These are phyloP conservation scores for Heliconius erato DNA, from an alignment of 2,888 invertebrate species.

Conservation along the genomic window DNA sequence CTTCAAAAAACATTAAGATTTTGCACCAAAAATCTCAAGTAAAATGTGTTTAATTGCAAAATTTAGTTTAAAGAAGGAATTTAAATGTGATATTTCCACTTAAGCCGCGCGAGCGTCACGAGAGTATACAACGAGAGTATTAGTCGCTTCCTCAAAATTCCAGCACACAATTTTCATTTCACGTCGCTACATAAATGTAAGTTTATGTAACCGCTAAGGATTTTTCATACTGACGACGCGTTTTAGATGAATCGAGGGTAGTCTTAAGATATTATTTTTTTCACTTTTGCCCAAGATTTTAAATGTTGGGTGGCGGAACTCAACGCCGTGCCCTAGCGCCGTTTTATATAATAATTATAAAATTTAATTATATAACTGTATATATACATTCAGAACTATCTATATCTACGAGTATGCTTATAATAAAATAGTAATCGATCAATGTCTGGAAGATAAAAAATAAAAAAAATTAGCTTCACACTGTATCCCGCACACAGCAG, in stretches of 20 bases:
- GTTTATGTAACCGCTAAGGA: conserved; percentile 26
- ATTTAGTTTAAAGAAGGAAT: conserved; percentile 23
- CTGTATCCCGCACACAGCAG: no score
- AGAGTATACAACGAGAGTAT: conserved; percentile 21
- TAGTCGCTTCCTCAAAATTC: conserved; percentile 31
- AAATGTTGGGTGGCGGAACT: not conserved
- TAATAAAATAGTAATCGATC: no score
- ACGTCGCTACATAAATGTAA: conserved; percentile 28
- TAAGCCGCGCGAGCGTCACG: conserved; percentile 17
- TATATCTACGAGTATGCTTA: no score
- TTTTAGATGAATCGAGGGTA: no score
- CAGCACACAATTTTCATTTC: conserved; percentile 29
- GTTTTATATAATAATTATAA: not conserved
- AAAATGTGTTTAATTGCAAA: conserved; percentile 21
- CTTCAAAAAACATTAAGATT: not conserved
- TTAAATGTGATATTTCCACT: conserved; percentile 24
- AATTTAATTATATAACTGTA: no score
- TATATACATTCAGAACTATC: no score
- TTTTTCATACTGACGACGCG: conserved; percentile 1
- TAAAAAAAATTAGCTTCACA: no score
- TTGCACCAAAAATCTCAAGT: conserved; percentile 10
- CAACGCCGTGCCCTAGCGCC: not conserved
- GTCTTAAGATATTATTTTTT: no score
- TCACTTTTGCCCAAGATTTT: no score
- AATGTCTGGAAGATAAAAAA: no score